These are phyloP conservation scores for Sturnus vulgaris DNA, from an alignment of 2,113 vertebrate genomes.

Conservation along the genomic window DNA sequence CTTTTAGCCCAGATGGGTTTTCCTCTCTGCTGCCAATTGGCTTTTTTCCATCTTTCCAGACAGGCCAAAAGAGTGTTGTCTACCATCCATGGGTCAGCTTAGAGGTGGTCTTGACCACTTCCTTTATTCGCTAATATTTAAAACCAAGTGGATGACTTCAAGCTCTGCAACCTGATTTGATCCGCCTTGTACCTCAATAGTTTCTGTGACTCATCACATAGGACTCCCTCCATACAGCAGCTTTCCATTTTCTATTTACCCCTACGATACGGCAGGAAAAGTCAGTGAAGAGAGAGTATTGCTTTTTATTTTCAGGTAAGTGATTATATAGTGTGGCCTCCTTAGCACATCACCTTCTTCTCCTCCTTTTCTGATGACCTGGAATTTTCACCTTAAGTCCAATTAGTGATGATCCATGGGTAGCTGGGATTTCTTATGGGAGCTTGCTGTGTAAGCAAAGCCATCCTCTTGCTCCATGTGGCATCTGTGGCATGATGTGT, in stretches of 20 bases:
- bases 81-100: neutral
- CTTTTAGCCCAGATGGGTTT: neutral
- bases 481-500: neutral
- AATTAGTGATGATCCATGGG: neutral
- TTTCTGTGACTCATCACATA: neutral
- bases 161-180: neutral
- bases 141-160: neutral
- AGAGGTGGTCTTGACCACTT: neutral
- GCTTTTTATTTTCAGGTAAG: neutral
- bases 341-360: neutral
- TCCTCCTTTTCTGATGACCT: neutral
- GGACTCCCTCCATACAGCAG: neutral
- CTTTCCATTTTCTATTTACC: neutral
- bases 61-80: neutral
- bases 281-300: neutral
- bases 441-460: neutral
- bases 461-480: neutral
- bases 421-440: neutral
- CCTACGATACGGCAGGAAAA: neutral
- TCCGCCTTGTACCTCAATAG: neutral
- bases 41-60: neutral
- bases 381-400: neutral
- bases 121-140: fast-evolving
- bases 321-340: neutral
- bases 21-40: neutral